These are phyloP conservation scores for Pygoscelis adeliae DNA, from an alignment of 2,113 vertebrate genomes.

Conservation along the genomic window DNA sequence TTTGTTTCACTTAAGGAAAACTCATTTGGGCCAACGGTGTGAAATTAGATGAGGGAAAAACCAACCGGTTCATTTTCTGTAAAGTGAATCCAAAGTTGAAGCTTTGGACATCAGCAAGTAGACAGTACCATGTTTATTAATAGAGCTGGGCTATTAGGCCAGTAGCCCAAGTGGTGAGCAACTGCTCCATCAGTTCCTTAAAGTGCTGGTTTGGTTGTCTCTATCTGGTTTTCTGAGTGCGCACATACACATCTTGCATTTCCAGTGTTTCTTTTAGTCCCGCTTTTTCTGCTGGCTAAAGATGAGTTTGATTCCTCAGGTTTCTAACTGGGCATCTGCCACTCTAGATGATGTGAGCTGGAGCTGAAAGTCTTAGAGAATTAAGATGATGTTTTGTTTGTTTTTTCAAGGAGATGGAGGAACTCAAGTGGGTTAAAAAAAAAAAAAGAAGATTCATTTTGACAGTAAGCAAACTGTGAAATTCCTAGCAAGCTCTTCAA, in stretches of 20 bases:
- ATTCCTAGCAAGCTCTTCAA: conserved; percentile 25
- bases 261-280: background rate
- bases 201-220: background rate
- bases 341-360: background rate
- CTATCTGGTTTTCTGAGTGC: background rate
- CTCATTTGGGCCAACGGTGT: background rate
- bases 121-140: background rate
- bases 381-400: background rate
- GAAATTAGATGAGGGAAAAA: background rate
- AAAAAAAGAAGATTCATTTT: background rate
- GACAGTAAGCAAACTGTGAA: conserved; percentile 25
- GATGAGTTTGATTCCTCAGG: background rate
- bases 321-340: background rate
- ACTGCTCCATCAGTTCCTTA: background rate
- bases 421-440: background rate
- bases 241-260: background rate
- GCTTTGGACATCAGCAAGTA: background rate
- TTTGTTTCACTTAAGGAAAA: background rate
- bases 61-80: background rate
- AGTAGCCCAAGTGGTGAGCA: background rate
- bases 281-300: background rate
- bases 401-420: background rate
- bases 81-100: background rate
- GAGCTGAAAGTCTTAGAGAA: background rate
- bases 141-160: background rate